Evolutionary conservation across 2,113 vertebrate species (phyloP).

Genomic region (Apteryx owenii): DNA sequence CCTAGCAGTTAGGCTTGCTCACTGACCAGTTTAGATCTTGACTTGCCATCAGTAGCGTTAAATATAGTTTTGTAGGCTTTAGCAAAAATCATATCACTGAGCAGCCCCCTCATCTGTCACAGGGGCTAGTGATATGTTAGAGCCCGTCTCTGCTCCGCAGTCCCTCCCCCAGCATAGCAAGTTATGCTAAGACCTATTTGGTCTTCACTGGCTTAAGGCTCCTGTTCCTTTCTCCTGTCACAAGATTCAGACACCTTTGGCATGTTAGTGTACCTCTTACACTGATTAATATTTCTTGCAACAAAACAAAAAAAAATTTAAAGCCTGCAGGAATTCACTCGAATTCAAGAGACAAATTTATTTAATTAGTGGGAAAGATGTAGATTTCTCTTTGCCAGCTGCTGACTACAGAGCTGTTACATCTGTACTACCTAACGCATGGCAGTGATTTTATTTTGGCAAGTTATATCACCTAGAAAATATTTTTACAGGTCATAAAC

Average conservation of each 20-base stretch:
- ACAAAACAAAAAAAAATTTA: not conserved
- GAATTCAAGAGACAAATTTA: not conserved
- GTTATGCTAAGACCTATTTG: not conserved
- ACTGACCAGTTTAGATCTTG: no score
- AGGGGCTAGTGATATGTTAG: no score
- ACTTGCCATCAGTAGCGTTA: no score
- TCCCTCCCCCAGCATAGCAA: not conserved
- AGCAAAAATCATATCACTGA: not conserved
- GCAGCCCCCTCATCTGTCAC: no score
- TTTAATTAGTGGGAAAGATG: not conserved
- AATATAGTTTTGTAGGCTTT: no score
- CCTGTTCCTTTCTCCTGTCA: not conserved
- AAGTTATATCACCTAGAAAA: not conserved
- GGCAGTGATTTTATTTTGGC: not conserved
- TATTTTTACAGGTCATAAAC: not conserved
- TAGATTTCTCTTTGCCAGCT: not conserved
- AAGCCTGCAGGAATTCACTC: not conserved
- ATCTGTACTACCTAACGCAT: not conserved
- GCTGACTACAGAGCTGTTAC: not conserved
- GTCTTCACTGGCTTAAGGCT: not conserved
- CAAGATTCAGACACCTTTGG: not conserved
- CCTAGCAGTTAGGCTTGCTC: no score
- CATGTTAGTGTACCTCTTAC: not conserved
- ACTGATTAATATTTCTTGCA: not conserved
- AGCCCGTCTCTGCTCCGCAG: no score